Evolutionary conservation across 2,888 invertebrate genomes (phyloP).

Genomic region (Archips crataeganus): DNA sequence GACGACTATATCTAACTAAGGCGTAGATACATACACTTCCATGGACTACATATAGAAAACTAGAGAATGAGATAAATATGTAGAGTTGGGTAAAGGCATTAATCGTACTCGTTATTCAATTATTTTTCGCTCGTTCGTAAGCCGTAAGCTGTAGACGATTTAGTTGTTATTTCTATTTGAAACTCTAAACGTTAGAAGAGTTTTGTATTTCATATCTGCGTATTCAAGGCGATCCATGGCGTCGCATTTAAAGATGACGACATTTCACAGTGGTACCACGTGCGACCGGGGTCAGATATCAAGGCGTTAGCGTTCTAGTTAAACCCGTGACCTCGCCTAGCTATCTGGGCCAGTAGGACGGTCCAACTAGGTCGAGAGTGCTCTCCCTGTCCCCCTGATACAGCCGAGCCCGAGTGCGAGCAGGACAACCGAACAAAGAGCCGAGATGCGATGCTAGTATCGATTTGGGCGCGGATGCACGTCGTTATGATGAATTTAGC

Average conservation of each 20-base stretch:
- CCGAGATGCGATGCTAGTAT: constrained; percentile 36
- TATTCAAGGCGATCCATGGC: constrained; percentile 14
- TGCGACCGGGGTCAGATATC: constrained; percentile 34
- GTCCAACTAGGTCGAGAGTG: constrained; percentile 27
- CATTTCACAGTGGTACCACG: constrained; percentile 8
- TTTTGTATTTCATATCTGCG: not conserved
- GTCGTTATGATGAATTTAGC: constrained; percentile 35
- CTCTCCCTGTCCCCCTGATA: constrained; percentile 20
- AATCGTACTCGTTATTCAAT: too few relatives aligned
- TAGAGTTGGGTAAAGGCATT: too few relatives aligned
- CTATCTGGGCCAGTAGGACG: constrained; percentile 36
- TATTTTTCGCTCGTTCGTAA: too few relatives aligned
- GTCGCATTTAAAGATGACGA: constrained; percentile 26
- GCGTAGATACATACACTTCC: too few relatives aligned
- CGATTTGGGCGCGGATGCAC: constrained; percentile 38
- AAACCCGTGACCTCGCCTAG: constrained; percentile 37
- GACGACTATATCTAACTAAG: too few relatives aligned
- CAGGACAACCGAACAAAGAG: constrained; percentile 34
- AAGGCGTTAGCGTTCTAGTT: constrained; percentile 31
- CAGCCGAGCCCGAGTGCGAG: not conserved
- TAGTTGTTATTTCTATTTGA: not conserved
- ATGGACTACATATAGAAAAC: too few relatives aligned
- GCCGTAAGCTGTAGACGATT: not conserved
- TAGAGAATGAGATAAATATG: too few relatives aligned
- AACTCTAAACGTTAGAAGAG: not conserved